Conservation (phyloP, 2,888 invertebrate species). For the Drosophila fulvimacula region DNA sequence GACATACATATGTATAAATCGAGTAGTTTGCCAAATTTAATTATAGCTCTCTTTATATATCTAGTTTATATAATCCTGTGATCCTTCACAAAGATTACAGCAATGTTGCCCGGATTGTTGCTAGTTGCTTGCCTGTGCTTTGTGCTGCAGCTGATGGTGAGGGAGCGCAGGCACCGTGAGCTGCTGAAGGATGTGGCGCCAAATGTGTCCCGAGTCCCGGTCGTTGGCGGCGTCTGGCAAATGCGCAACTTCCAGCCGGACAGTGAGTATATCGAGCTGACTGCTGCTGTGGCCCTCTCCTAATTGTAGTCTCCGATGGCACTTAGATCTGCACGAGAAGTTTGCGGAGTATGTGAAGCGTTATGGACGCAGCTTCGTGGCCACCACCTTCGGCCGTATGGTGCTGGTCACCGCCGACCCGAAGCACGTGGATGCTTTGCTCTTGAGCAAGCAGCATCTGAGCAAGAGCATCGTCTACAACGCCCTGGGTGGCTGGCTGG, state of each 20-base stretch:
- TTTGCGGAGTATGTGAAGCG: constrained; percentile 58
- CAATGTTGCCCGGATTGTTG: constrained; percentile 38
- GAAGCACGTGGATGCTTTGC: constrained; percentile 71
- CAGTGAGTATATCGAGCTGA: constrained; percentile 60
- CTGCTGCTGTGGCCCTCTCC: accelerated
- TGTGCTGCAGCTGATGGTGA: constrained; percentile 29
- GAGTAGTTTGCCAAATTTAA: neutral
- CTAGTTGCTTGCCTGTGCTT: constrained; percentile 30
- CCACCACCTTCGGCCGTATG: constrained; percentile 57
- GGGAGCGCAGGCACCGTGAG: constrained; percentile 42
- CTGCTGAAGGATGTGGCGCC: constrained; percentile 61
- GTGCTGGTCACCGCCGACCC: constrained; percentile 77
- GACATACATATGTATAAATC: neutral
- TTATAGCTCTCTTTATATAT: neutral
- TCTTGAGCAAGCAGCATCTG: constrained; percentile 75
- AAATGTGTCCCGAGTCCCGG: constrained; percentile 73
- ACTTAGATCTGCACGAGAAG: constrained; percentile 69
- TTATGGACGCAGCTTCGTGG: constrained; percentile 76
- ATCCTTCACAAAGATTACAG: neutral
- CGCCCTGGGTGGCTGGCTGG: constrained; percentile 80
- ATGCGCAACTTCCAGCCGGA: constrained; percentile 77
- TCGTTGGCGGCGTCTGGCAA: constrained; percentile 74
- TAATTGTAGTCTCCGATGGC: neutral
- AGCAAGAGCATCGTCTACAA: constrained; percentile 77
- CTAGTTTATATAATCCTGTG: neutral